Evolutionary conservation across 2,888 invertebrate species (phyloP).

Genomic region (Trichopria drosophilae): DNA sequence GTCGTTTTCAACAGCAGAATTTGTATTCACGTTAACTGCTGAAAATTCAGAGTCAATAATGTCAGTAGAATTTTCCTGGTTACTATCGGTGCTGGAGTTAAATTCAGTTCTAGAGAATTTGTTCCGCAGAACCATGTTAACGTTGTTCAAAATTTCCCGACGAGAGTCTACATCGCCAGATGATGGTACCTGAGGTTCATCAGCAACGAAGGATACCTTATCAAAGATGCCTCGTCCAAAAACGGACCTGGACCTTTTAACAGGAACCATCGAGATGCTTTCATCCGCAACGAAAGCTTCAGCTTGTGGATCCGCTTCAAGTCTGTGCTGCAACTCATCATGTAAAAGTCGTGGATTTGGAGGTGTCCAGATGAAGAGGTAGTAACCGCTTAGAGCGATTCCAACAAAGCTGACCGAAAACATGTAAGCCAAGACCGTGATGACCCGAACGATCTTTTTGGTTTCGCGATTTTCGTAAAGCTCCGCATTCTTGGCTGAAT

Average conservation of each 20-base stretch:
- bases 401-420: conserved; percentile 85
- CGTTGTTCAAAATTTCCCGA: conserved; percentile 26
- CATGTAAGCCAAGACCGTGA: conserved; percentile 80
- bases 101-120: no score
- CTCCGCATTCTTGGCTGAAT: conserved; percentile 38
- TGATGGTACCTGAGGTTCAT: no score
- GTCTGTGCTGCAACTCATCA: background rate
- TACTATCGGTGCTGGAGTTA: no score
- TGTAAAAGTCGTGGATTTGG: conserved; percentile 59
- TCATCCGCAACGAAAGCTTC: no score
- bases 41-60: no score
- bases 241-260: no score
- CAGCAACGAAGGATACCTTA: no score
- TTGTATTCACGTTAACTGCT: no score
- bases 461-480: conserved; percentile 45
- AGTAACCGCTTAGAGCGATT: conserved; percentile 78
- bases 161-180: conserved; percentile 5
- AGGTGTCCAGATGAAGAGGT: conserved; percentile 81
- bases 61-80: no score
- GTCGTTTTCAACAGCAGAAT: no score
- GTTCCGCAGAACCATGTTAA: conserved; percentile 22
- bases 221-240: background rate
- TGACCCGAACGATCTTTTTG: conserved; percentile 64
- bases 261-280: no score
- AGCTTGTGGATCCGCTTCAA: no score